A percentile compares a stretch with the other conserved stretches of the same genome.
Conservation (phyloP, 2,797 vertebrate species). For the Bradypus variegatus region DNA sequence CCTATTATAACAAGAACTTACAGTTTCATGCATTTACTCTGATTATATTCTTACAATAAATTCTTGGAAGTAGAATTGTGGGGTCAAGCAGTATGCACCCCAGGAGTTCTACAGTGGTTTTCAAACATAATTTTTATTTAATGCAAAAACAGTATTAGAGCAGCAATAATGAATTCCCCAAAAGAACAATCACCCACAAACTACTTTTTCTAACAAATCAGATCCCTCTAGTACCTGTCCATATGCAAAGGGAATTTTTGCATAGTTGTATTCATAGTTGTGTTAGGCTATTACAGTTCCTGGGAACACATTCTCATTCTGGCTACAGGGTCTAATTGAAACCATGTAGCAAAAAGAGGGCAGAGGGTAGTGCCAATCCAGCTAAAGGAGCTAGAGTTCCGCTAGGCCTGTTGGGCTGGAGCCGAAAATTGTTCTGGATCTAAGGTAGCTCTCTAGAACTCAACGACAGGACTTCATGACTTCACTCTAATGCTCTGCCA, state of each 20-base stretch:
- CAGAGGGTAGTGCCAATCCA: neutral
- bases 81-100: neutral
- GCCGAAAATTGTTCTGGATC: neutral
- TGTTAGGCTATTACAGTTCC: neutral
- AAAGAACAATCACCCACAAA: neutral
- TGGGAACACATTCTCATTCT: neutral
- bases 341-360: neutral
- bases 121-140: conserved; percentile 29
- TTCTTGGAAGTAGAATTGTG: neutral
- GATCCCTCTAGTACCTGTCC: neutral
- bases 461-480: neutral
- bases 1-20: neutral
- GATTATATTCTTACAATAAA: conserved; percentile 14
- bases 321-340: neutral
- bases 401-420: neutral
- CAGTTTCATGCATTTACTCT: neutral
- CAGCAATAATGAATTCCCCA: conserved; percentile 18
- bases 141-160: conserved; percentile 17
- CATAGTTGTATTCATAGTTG: neutral
- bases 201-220: neutral
- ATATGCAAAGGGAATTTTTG: neutral
- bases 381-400: neutral
- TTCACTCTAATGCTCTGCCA: neutral
- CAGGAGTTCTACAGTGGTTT: neutral
- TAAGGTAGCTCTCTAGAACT: neutral